Evolutionary conservation across 2,113 vertebrate genomes (phyloP).

Genomic region (Hirundichthys speculiger): DNA sequence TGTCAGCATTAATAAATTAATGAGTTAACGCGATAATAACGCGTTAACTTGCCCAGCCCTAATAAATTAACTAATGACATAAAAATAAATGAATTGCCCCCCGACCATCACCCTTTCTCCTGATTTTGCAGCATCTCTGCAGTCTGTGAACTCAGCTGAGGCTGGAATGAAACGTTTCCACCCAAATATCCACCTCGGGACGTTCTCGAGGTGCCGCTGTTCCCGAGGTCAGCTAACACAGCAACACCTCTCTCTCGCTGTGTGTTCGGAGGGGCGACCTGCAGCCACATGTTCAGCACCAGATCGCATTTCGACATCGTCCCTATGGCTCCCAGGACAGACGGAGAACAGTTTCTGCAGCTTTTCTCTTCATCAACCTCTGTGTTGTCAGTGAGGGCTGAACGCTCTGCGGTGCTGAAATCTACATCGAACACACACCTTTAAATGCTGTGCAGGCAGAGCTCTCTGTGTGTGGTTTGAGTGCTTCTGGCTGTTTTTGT

Average conservation of each 20-base stretch:
- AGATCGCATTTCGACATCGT: constrained; percentile 57
- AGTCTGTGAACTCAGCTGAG: neutral
- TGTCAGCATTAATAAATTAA: too few species aligned
- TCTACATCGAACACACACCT: neutral
- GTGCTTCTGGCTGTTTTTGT: neutral
- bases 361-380: neutral
- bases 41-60: too few species aligned
- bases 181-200: constrained; percentile 20
- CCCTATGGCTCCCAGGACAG: constrained; percentile 22
- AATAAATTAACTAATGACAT: too few species aligned
- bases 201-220: neutral
- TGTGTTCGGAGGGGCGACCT: constrained; percentile 36
- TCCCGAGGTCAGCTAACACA: constrained; percentile 6
- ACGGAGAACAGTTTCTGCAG: constrained; percentile 17
- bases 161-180: constrained; percentile 5
- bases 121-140: neutral
- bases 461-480: neutral
- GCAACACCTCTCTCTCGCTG: neutral
- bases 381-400: neutral
- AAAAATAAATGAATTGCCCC: too few species aligned
- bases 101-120: neutral
- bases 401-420: constrained; percentile 6
- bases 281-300: constrained; percentile 48
- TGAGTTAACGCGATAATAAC: too few species aligned
- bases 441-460: neutral